Evolutionary conservation across 1,140 invertebrate species (phyloP), one percentile per base, ranked within the genome.

Genomic region (Tribolium castaneum): DNA sequence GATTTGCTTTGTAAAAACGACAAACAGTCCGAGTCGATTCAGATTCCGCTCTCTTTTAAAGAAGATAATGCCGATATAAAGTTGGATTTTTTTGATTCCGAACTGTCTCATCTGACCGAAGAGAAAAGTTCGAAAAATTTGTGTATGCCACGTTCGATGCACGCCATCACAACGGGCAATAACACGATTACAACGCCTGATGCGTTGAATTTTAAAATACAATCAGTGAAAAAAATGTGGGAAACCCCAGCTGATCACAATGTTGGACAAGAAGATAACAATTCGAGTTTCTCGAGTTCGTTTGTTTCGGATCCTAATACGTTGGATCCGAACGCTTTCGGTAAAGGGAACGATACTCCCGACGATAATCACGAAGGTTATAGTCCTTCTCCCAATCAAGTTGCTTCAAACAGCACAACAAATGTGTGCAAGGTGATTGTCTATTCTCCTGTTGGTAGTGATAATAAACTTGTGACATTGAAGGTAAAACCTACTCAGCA

Each of bases 181-280:
- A 92, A 91, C 77, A 92, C 92, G 5, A 91, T 93, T 6, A 94
- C 94, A 0, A 92, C 93, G 10, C 95, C 95, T 30, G 97, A 98
- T 85, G 83, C 83, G 4, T 90, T 98, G 7, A 97, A 97, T 88
- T 90, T 96, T 86, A 98, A 98, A 88, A 97, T 98, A 81, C 95
- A 95, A 5, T 96, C 95, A 70, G 96, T 97, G 3, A 98, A 98
- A 87, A 97, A 96, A 86, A 95, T 92, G 35, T 96, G 95, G 95
- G 95, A 96, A 82, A 92, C 89, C 74, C 90, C 92, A 7, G 92
- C 93, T 59, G 93, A 94, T 73, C 92, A 93, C 80, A 89, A 90
- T 50, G 89, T 81, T 2, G 70, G 52, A 6, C 83, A 82, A 70
- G 83, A 90, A 76, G 89, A 86, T n/a, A 88, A 86, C 56, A 90